These are phyloP conservation scores for Pteria penguin DNA, from an alignment of 2,888 invertebrate genomes.

Conservation along the genomic window DNA sequence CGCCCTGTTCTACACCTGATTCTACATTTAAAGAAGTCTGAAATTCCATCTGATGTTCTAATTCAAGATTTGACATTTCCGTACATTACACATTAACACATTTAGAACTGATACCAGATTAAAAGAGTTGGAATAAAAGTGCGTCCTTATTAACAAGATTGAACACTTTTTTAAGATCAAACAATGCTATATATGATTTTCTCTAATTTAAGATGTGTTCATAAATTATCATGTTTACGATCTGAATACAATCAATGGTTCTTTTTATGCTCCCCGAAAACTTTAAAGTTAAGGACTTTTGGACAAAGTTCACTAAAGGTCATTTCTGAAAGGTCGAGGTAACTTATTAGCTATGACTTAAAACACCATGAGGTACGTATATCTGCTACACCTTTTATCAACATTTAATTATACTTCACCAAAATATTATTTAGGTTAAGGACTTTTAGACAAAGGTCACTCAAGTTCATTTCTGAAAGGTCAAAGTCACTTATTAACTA, in stretches of 20 bases:
- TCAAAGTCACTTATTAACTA: no score
- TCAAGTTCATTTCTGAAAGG: no score
- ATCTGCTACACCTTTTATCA: no score
- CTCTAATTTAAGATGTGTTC: background rate
- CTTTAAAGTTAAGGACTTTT: no score
- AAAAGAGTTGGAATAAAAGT: slow-evolving; percentile 7
- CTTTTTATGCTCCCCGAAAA: no score
- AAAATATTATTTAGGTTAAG: no score
- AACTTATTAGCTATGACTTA: no score
- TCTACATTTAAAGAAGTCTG: background rate
- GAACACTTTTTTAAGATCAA: slow-evolving; percentile 29
- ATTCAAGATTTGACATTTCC: background rate
- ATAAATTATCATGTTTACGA: slow-evolving; percentile 6
- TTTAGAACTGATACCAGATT: slow-evolving; percentile 12
- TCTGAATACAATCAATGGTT: slow-evolving; percentile 16
- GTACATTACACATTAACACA: slow-evolving; percentile 3
- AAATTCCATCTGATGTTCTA: background rate
- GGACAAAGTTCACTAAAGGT: no score
- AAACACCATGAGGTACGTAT: no score
- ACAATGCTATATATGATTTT: slow-evolving; percentile 16
- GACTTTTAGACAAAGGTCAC: no score
- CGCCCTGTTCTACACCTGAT: slow-evolving; percentile 15
- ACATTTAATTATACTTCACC: no score
- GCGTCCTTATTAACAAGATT: slow-evolving; percentile 13
- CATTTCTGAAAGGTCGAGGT: no score